A percentile compares a stretch with the other conserved stretches of the same genome.
Evolutionary conservation across 2,113 vertebrate genomes (phyloP).

Genomic region (Triplophysa dalaica): DNA sequence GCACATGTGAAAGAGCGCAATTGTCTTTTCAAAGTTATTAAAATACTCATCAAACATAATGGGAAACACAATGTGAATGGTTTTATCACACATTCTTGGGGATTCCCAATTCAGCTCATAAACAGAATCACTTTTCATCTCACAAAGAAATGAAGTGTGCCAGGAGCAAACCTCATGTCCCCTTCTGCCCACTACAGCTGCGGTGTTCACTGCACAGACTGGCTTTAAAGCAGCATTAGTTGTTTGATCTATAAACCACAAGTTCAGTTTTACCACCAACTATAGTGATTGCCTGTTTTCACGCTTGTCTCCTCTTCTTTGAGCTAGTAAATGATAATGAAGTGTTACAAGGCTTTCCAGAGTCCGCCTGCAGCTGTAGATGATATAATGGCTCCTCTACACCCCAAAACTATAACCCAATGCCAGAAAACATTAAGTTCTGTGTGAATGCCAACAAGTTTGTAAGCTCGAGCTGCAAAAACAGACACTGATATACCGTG

Average conservation of each 20-base stretch:
- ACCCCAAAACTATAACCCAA: not conserved
- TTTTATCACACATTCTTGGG: not conserved
- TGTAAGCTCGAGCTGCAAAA: conserved; percentile 21
- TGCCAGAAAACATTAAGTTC: conserved; percentile 28
- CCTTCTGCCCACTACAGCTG: conserved; percentile 34
- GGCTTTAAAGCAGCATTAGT: conserved; percentile 26
- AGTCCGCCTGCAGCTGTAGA: conserved; percentile 29
- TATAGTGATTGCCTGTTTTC: conserved; percentile 9
- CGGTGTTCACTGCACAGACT: not conserved
- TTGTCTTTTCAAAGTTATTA: not conserved
- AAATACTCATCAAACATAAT: not conserved
- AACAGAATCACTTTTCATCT: conserved; percentile 21
- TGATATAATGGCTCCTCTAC: conserved; percentile 42
- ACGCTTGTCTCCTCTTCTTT: conserved; percentile 31
- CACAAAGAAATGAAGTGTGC: conserved; percentile 19
- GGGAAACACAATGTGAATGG: not conserved
- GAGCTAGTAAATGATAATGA: conserved; percentile 36
- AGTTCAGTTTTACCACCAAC: not conserved
- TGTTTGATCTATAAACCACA: conserved; percentile 23
- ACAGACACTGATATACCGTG: not conserved
- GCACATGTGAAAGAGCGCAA: not conserved
- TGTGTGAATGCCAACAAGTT: conserved; percentile 22
- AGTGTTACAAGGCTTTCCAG: conserved; percentile 16
- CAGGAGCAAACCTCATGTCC: conserved; percentile 13
- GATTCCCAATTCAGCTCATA: conserved; percentile 11